Conservation (phyloP, 2,797 vertebrate species). For the Chelon auratus region DNA sequence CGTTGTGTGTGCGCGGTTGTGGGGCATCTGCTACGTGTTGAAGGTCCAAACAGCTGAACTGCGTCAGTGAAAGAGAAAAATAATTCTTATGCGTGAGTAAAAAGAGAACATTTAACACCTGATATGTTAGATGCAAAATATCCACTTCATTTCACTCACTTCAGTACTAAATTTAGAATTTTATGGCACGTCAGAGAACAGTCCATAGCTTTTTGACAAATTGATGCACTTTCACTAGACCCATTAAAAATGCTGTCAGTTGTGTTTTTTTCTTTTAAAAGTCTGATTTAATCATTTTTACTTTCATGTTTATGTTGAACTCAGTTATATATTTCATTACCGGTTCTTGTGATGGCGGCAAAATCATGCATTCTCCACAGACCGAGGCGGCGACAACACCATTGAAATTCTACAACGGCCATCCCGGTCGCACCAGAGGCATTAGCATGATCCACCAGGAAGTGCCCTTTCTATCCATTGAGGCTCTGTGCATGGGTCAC, state of each 20-base stretch:
- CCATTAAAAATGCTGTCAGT: background rate
- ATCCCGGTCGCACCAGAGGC: conserved; percentile 69
- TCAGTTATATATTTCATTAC: background rate
- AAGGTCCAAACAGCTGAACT: too few relatives aligned
- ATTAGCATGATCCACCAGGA: conserved; percentile 83
- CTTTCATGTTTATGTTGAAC: background rate
- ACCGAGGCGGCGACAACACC: conserved; percentile 65
- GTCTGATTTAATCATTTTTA: background rate
- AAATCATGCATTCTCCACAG: conserved; percentile 47
- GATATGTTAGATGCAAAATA: background rate
- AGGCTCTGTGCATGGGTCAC: conserved; percentile 81
- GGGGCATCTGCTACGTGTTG: too few relatives aligned
- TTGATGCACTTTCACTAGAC: background rate
- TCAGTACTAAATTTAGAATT: background rate
- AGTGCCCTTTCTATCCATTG: conserved; percentile 83
- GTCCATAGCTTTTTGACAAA: background rate
- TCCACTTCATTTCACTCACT: too few relatives aligned
- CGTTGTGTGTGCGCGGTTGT: too few relatives aligned
- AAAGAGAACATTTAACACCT: too few relatives aligned
- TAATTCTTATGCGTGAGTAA: too few relatives aligned
- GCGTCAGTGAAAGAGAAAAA: too few relatives aligned
- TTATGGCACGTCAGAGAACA: background rate
- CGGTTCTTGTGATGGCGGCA: conserved; percentile 6
- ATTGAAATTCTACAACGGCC: conserved; percentile 74
- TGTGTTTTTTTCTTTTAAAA: background rate